Conservation (phyloP, 2,797 vertebrate species). For the Podargus strigoides region DNA sequence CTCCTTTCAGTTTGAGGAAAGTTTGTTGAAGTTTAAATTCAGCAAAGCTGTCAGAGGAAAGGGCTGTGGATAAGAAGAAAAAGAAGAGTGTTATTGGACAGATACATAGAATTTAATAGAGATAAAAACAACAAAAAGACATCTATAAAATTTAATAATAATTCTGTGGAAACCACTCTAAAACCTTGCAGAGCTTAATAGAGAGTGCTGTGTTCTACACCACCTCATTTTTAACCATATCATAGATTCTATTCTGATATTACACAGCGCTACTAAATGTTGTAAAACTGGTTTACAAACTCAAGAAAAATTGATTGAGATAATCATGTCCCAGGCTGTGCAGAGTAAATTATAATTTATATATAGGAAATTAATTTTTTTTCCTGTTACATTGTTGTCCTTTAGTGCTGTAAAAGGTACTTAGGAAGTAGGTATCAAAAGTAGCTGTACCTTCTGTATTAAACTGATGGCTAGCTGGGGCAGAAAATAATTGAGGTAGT, state of each 20-base stretch:
- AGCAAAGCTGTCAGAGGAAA: background rate
- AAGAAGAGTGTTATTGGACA: background rate
- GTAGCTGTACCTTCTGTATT: background rate
- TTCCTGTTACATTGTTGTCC: background rate
- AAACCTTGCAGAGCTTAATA: background rate
- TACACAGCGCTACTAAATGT: background rate
- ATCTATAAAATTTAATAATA: constrained; percentile 8
- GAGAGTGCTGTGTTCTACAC: background rate
- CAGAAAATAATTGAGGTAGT: background rate
- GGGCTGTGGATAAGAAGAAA: background rate
- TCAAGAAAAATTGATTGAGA: background rate
- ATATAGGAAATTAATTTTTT: background rate
- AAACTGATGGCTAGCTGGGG: background rate
- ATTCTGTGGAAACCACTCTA: background rate
- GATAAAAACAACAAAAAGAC: background rate
- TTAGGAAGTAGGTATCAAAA: background rate
- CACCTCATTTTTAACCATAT: background rate
- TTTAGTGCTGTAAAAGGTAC: background rate
- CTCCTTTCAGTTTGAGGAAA: background rate
- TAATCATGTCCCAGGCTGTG: background rate
- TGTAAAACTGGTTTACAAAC: background rate
- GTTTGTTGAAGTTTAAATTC: background rate
- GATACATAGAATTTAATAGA: constrained; percentile 1
- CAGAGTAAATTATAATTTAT: background rate
- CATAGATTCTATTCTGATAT: background rate